phyloP scores from a whole-genome alignment of 2,888 invertebrate species.

The Meloe dianella region DNA sequence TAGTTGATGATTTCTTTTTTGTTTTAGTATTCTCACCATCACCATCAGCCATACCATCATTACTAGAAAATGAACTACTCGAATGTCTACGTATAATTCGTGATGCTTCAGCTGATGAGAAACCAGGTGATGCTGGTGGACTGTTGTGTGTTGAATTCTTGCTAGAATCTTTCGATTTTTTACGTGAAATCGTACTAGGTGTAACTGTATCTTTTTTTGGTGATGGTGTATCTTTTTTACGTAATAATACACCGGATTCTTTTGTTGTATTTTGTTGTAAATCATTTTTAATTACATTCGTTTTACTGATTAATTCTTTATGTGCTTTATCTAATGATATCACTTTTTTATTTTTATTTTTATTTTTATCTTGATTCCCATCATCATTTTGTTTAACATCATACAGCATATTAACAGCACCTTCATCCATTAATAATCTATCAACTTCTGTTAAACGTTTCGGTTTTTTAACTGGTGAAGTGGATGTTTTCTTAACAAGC shows the following conservation, averaged over 20 bases:
- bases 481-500: conserved; percentile 29
- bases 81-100: conserved; percentile 83
- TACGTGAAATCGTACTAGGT: conserved; percentile 44
- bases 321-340: conserved; percentile 51
- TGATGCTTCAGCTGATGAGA: conserved; percentile 76
- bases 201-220: conserved; percentile 19
- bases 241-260: conserved; percentile 59
- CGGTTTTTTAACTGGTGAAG: conserved; percentile 25
- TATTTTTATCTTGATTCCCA: conserved; percentile 32
- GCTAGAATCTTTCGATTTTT: conserved; percentile 57
- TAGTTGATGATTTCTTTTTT: conserved; percentile 26
- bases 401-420: conserved; percentile 84
- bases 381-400: conserved; percentile 69
- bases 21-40: conserved; percentile 55
- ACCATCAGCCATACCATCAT: conserved; percentile 57
- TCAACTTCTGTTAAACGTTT: conserved; percentile 73
- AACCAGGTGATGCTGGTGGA: conserved; percentile 67
- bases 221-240: conserved; percentile 58
- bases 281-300: conserved; percentile 55
- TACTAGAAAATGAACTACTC: conserved; percentile 77
- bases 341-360: conserved; percentile 45
- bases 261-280: conserved; percentile 50
- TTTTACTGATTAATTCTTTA: conserved; percentile 53
- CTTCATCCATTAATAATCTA: conserved; percentile 80
- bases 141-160: conserved; percentile 52